phyloP scores from a whole-genome alignment of 2,888 invertebrate species.

The Ophioninae sp. region DNA sequence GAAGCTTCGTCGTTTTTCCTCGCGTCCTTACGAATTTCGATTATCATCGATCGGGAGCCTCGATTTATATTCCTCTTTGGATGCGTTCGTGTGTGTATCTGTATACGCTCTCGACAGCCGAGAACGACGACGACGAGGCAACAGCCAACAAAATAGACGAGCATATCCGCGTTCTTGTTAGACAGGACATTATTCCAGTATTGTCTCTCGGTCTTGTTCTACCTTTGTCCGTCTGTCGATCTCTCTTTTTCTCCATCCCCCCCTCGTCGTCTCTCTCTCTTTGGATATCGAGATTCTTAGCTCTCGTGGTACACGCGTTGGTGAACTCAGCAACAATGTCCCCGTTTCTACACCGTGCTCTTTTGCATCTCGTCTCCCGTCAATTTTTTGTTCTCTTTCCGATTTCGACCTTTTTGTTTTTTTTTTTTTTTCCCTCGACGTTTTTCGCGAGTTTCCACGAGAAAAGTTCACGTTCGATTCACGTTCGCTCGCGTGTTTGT shows the following conservation, averaged over 20 bases:
- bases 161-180: slow-evolving; percentile 57
- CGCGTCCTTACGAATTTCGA: not conserved
- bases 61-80: not conserved
- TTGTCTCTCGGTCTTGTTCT: slow-evolving; percentile 13
- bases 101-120: not conserved
- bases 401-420: not conserved
- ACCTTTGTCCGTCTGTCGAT: not conserved
- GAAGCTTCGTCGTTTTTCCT: not conserved
- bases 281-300: slow-evolving; percentile 21
- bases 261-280: not conserved
- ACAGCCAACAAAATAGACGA: slow-evolving; percentile 36
- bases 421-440: too few relatives aligned
- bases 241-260: not conserved
- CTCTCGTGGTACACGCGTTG: not conserved
- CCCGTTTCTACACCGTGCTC: slow-evolving; percentile 5
- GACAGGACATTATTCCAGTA: slow-evolving; percentile 55
- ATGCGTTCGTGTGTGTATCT: not conserved
- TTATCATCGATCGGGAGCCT: not conserved
- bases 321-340: not conserved
- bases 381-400: not conserved
- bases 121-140: slow-evolving; percentile 15
- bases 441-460: not conserved
- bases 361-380: not conserved
- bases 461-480: not conserved
- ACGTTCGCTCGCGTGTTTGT: too few relatives aligned